Evolutionary conservation across 2,888 invertebrate species (phyloP), one percentile per base, ranked within the genome.

Genomic region (Nemotelus pantherinus): DNA sequence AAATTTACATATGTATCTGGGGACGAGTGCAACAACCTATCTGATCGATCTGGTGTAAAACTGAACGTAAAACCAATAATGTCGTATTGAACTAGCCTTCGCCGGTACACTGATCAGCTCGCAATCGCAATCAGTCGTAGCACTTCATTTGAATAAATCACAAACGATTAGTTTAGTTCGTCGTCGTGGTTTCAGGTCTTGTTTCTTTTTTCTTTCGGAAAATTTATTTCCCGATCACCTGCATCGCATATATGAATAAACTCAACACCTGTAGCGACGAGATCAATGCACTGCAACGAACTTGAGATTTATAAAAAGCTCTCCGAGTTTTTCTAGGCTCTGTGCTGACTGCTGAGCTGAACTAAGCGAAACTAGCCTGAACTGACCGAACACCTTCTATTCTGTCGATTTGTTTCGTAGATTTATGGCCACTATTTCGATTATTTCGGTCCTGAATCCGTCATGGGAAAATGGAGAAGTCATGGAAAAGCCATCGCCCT

Each of bases 201-300:
- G 44, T 57, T 44, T 57, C 7, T 58, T 74, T 72, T 44, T 39
- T 50, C 60, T 71, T 41, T 74, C 60, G 6, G 74, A 74, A 74
- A 53, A 74, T 63, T 48, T 60, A 74, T 74, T 74, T 74, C 74
- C 74, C 74, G 48, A 74, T 74, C 74, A 60, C 74, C 60, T 74
- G 60, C 41, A 63, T 45, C 60, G 74, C 45, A 60, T 57, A 60
- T 57, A 72, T 53, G 39, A 57, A 60, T 74, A 50, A 60, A 74
- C 63, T 47, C 48, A 74, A 74, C 74, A 74, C 76, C 76, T 76
- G 76, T 65, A 55, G 64, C 10, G 25, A 25, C 25, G 58, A 60
- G 76, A 76, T 67, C 76, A 76, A 76, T 68, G 76, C 60, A 76
- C 76, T 68, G 65, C 58, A 60, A 68, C 76, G 76, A 76, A 76